These are phyloP conservation scores for Hydroisotoma schaefferi DNA, from an alignment of 2,888 invertebrate species.

Conservation along the genomic window DNA sequence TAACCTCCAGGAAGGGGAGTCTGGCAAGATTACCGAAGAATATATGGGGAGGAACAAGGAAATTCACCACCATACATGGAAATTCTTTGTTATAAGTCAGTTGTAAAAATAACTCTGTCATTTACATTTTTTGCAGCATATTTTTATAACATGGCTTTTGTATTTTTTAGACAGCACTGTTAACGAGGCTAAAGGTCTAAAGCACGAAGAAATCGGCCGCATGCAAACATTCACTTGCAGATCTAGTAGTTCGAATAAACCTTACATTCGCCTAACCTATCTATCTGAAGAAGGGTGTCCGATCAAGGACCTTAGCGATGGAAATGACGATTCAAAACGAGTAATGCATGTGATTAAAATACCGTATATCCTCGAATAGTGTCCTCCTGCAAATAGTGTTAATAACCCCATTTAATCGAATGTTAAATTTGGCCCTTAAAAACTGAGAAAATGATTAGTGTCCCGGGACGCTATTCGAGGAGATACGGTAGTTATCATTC, in stretches of 20 bases:
- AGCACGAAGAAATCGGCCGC: conserved; percentile 22
- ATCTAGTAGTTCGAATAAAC: conserved; percentile 23
- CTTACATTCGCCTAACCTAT: conserved; percentile 20
- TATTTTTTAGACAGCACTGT: conserved; percentile 21
- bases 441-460: too few species aligned
- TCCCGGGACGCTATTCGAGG: too few species aligned
- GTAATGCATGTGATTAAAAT: not conserved
- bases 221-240: conserved; percentile 28
- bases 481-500: too few species aligned
- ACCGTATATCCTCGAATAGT: too few species aligned
- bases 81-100: conserved; percentile 34
- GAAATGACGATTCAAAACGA: not conserved
- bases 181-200: conserved; percentile 23
- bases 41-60: conserved; percentile 30
- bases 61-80: conserved; percentile 32
- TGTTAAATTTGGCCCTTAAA: too few species aligned
- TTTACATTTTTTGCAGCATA: not conserved
- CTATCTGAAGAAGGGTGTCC: conserved; percentile 31
- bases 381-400: not conserved
- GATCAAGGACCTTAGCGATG: too few species aligned
- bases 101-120: not conserved
- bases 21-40: conserved; percentile 29
- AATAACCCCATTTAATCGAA: conserved; percentile 18
- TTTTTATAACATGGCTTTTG: conserved; percentile 1
- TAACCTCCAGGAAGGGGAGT: conserved; percentile 30